Base-by-base conservation (phyloP, 2,113 vertebrate species). In the Tyrannus savana region DNA sequence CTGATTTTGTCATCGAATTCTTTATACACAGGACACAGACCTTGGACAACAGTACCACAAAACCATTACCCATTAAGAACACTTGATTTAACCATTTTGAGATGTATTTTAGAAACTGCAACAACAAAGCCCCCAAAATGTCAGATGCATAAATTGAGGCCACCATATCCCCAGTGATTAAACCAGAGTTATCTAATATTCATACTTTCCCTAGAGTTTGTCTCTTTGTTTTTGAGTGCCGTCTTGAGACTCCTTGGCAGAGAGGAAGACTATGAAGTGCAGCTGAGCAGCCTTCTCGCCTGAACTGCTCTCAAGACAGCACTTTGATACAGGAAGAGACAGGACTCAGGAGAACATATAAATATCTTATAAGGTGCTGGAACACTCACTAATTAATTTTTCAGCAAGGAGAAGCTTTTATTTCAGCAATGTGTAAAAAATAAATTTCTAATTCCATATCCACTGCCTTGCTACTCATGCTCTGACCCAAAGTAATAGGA, bases 381-480 rank as follows among this genome's bases (percentile, higher is more conserved):
- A 98, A 97, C 86, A 94, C 42, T 90, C 66, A 78, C 73, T 81
- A 93, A 98, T 98, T 97, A 97, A 98, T 96, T 98, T 97, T 97
- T 97, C 89, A 98, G 86, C 86, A 96, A 96, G 91, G 92, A 97
- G 94, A 95, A 95, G 41, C 78, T 97, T 97, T 95, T 96, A 96
- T 93, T 97, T 96, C 94, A 89, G 83, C 82, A 90, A 83, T 67
- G 79, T 89, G 89, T 95, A 96, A 75, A 97, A 96, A 92, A 84
- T 62, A 93, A 69, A 80, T 87, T 93, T 93, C 19, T 3, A 86
- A 95, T 97, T 95, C 73, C 31, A 64, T 71, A 86, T 63, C 41
- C 56, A 69, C 56, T 84, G 41, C 76, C 39, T 87, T 58, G 47
- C 82, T 95, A 92, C 44, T 78, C 78, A 27, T n/a, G 53, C 66